Conservation (phyloP, 1,140 invertebrate genomes). For the Octopus sinensis region DNA sequence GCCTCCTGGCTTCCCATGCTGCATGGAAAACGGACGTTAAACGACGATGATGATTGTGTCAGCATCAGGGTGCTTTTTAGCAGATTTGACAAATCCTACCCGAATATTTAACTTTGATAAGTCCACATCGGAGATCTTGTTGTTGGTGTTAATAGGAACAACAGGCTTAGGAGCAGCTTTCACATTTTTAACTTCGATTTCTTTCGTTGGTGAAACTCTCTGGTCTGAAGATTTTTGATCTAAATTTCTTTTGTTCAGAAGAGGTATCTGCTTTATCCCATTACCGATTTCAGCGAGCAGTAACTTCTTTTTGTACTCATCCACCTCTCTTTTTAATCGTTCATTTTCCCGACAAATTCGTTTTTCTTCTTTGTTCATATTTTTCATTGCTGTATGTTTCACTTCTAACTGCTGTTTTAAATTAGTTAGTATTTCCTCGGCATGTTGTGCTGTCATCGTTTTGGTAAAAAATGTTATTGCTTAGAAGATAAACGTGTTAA, state of each 20-base stretch:
- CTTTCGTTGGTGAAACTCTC: too few species aligned
- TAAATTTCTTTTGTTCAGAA: background rate
- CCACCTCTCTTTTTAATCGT: conserved; percentile 56
- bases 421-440: conserved; percentile 40
- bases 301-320: conserved; percentile 54
- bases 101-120: conserved; percentile 77
- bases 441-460: conserved; percentile 37
- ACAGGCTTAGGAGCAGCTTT: too few species aligned
- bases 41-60: too few species aligned
- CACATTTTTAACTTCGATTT: too few species aligned
- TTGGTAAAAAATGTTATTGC: background rate
- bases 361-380: conserved; percentile 43
- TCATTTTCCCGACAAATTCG: conserved; percentile 56
- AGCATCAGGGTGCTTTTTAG: conserved; percentile 84
- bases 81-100: conserved; percentile 79
- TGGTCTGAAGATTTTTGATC: background rate
- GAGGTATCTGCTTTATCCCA: conserved; percentile 52
- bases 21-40: too few species aligned
- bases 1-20: too few species aligned
- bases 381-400: conserved; percentile 39
- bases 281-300: conserved; percentile 65
- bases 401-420: conserved; percentile 40
- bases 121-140: conserved; percentile 59
- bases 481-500: too few species aligned
- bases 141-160: too few species aligned